Evolutionary conservation across 2,888 invertebrate species (phyloP).

Genomic region (Mantis religiosa): DNA sequence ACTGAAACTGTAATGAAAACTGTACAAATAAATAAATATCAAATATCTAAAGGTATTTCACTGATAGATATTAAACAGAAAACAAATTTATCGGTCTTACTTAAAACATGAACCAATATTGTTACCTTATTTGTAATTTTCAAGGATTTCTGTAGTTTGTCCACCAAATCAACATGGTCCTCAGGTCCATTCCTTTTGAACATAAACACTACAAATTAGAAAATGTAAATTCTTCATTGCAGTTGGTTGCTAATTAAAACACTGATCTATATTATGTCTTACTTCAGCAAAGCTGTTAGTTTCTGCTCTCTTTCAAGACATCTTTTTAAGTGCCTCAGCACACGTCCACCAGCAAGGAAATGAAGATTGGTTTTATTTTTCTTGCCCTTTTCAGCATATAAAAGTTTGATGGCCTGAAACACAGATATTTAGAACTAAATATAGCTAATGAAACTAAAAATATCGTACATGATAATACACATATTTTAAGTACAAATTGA

Average conservation of each 20-base stretch:
- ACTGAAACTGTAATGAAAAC: too few relatives aligned
- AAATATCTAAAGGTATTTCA: too few relatives aligned
- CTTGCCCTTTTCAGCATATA: constrained; percentile 69
- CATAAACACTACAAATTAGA: background rate
- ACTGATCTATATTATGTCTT: constrained; percentile 38
- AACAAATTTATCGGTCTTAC: background rate
- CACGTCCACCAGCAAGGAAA: constrained; percentile 71
- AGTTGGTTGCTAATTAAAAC: background rate
- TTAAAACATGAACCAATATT: background rate
- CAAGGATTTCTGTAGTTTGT: constrained; percentile 66
- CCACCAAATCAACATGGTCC: constrained; percentile 66
- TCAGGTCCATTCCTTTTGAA: constrained; percentile 60
- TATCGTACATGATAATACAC: too few relatives aligned
- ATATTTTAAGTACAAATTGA: too few relatives aligned
- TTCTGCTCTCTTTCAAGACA: constrained; percentile 64
- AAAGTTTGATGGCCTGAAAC: constrained; percentile 49
- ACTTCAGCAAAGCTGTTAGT: constrained; percentile 69
- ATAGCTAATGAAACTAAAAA: too few relatives aligned
- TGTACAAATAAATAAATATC: too few relatives aligned
- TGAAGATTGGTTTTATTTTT: constrained; percentile 61
- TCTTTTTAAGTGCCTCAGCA: constrained; percentile 56
- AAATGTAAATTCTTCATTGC: background rate
- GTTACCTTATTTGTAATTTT: constrained; percentile 58
- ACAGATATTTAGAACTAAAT: too few relatives aligned
- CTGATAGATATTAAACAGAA: too few relatives aligned